Base-by-base conservation (phyloP, 2,888 invertebrate genomes). In the Ophraella communa region DNA sequence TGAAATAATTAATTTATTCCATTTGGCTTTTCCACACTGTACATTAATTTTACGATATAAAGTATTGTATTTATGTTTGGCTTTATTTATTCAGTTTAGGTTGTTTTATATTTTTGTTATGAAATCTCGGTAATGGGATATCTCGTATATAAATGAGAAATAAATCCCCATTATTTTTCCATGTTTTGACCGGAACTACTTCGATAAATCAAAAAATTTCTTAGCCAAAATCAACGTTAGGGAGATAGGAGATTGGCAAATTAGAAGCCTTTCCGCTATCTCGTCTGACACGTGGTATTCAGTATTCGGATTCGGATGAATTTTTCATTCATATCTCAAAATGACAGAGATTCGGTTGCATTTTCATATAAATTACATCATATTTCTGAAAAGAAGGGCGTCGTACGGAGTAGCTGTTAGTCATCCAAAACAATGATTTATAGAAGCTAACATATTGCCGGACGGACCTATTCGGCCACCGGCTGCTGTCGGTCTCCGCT, bases 321-420 rank as follows among this genome's bases (percentile, higher is more conserved):
- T 82, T 82, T 82, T 82, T 81, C 82, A 82, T 82, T 81, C 81
- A 81, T 81, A 82, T 82, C 81, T 82, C 78, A 77, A 79, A 82
- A 82, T 82, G 81, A 81, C 82, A 81, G 79, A 81, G 81, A 82
- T 81, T 81, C 79, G 80, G 80, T 79, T 80, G 81, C 80, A 84
- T 84, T 84, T 83, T 83, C 84, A 84, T 84, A 84, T 84, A 84
- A 84, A 84, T 84, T 82, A 84, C 83, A 82, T 83, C 81, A 83
- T 83, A 84, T 83, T 83, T 83, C 82, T 82, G 80, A 77, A 78
- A 79, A 76, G 76, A 70, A 76, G 76, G 77, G 77, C 75, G 80
- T 79, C 80, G 80, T 81, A 76, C 77, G 77, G 78, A 80, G n/a
- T n/a, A n/a, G 81, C 82, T 81, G 82, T 83, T 83, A 83, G 83